These are phyloP conservation scores for Tanytarsus gracilentus DNA, from an alignment of 2,888 invertebrate species.

Conservation along the genomic window DNA sequence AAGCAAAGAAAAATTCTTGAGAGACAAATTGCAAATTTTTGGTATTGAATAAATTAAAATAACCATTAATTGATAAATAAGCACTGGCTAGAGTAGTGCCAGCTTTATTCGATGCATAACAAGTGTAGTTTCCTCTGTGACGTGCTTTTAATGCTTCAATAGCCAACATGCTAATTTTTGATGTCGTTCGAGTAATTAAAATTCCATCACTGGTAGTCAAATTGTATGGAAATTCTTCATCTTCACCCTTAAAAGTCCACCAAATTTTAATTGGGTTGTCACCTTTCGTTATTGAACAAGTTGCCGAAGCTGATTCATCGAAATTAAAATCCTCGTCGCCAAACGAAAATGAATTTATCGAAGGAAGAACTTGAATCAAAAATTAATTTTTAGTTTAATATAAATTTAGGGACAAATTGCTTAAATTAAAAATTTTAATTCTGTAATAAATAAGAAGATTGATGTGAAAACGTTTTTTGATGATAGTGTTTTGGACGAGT, in stretches of 20 bases:
- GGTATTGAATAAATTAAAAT: slow-evolving; percentile 14
- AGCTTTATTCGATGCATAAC: slow-evolving; percentile 52
- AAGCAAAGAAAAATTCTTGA: not conserved
- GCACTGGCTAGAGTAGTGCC: slow-evolving; percentile 50
- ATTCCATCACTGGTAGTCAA: slow-evolving; percentile 46
- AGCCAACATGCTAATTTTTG: slow-evolving; percentile 53
- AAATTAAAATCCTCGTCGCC: slow-evolving; percentile 57
- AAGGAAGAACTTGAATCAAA: slow-evolving; percentile 54
- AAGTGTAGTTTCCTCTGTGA: slow-evolving; percentile 55
- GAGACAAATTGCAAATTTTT: not conserved
- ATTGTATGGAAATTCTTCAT: not conserved
- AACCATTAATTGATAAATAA: slow-evolving; percentile 52
- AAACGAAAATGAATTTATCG: slow-evolving; percentile 61
- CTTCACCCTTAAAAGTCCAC: slow-evolving; percentile 55
- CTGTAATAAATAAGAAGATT: not conserved
- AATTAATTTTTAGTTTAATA: not conserved
- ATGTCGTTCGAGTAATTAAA: slow-evolving; percentile 49
- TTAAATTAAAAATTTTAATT: not conserved
- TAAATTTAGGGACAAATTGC: not conserved
- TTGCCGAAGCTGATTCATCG: slow-evolving; percentile 58
- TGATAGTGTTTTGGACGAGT: slow-evolving; percentile 45
- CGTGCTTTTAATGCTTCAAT: slow-evolving; percentile 53
- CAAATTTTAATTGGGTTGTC: slow-evolving; percentile 55
- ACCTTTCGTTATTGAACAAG: slow-evolving; percentile 64
- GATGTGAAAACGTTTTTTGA: not conserved